Evolutionary conservation across 1,140 invertebrate species (phyloP).

Genomic region (Drosophila orosa): DNA sequence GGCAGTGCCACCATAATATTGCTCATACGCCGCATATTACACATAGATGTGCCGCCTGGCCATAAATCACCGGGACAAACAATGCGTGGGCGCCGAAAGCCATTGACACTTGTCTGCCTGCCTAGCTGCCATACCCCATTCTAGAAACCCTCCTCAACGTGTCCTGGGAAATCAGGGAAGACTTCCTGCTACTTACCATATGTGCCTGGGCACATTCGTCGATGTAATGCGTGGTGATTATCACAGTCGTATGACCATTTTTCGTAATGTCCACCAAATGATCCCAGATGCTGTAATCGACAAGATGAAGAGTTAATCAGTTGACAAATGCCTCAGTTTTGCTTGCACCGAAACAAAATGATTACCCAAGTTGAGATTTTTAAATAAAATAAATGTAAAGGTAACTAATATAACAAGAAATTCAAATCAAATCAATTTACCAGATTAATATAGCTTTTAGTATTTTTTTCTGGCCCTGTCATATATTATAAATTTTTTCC

Average conservation of each 20-base stretch:
- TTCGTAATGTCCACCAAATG: slow-evolving; percentile 95
- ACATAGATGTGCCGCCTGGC: slow-evolving; percentile 66
- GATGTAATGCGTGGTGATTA: slow-evolving; percentile 99
- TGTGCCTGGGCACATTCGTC: slow-evolving; percentile 97
- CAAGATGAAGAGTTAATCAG: slow-evolving; percentile 54
- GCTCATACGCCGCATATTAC: slow-evolving; percentile 76
- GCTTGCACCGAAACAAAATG: neutral
- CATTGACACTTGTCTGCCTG: slow-evolving; percentile 63
- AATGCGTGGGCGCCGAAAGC: slow-evolving; percentile 72
- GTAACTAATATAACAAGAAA: no score
- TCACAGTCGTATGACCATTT: slow-evolving; percentile 94
- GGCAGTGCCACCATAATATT: slow-evolving; percentile 63
- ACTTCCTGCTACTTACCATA: slow-evolving; percentile 86
- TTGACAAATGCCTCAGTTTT: neutral
- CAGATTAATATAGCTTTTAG: neutral
- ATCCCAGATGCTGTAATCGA: slow-evolving; percentile 93
- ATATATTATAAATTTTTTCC: neutral
- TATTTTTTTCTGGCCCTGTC: rapidly evolving
- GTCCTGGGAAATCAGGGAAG: slow-evolving; percentile 16
- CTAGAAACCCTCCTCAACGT: no score
- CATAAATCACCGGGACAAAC: slow-evolving; percentile 74
- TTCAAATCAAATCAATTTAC: neutral
- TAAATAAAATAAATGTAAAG: neutral
- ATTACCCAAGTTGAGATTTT: neutral
- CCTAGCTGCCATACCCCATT: neutral